These are phyloP conservation scores for Chrysocyon brachyurus DNA, from an alignment of 2,797 vertebrate species.

Conservation along the genomic window DNA sequence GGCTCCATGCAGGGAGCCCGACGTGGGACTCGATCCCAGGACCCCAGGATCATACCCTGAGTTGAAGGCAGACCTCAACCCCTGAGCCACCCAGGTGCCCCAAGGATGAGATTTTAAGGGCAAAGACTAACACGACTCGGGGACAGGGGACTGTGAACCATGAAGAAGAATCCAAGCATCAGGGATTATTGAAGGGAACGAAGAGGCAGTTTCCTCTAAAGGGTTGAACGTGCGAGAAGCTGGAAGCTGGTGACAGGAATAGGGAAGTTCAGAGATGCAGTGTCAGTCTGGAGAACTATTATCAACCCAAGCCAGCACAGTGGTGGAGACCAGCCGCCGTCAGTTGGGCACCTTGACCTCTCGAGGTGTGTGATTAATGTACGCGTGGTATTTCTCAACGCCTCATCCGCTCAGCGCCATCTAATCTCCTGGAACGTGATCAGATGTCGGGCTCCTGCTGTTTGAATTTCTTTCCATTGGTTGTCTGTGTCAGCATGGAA, in stretches of 20 bases:
- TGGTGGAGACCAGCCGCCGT: not conserved
- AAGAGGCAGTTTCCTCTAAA: not conserved
- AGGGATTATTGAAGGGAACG: not conserved
- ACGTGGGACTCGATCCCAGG: too few relatives aligned
- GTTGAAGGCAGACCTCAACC: too few relatives aligned
- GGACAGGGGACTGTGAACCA: not conserved
- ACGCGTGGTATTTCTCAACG: not conserved
- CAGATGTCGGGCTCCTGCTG: not conserved
- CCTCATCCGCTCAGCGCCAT: not conserved
- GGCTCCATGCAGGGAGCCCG: too few relatives aligned
- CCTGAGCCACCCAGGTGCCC: too few relatives aligned
- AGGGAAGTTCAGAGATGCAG: not conserved
- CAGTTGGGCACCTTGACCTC: not conserved
- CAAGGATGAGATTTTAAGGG: not conserved
- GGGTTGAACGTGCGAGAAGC: fast-evolving
- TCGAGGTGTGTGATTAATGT: not conserved
- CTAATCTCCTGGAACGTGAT: not conserved
- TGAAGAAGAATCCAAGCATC: not conserved
- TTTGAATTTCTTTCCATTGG: not conserved
- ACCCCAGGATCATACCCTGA: too few relatives aligned
- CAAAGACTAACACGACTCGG: not conserved
- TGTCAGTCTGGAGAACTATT: fast-evolving
- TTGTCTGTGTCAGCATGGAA: conserved; percentile 19
- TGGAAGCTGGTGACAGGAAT: not conserved
- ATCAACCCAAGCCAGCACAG: fast-evolving